Percentiles rank a stretch among this genome's conserved stretches.
phyloP scores from a whole-genome alignment of 2,113 vertebrate genomes.

The Cinclus cinclus region DNA sequence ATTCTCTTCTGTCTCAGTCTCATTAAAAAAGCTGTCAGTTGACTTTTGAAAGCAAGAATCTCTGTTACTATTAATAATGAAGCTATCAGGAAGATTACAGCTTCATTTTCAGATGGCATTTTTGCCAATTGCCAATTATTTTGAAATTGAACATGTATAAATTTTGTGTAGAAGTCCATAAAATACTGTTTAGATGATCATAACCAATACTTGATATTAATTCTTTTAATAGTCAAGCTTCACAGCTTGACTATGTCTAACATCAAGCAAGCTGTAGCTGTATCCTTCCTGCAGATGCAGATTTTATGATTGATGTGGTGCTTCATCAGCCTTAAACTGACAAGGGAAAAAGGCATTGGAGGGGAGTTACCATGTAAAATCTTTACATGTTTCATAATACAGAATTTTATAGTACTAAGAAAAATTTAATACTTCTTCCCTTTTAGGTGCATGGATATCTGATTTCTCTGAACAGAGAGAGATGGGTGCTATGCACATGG shows the following conservation, averaged over 20 bases:
- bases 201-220: not conserved
- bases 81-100: constrained; percentile 13
- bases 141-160: not conserved
- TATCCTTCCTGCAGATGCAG: not conserved
- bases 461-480: not conserved
- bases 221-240: not conserved
- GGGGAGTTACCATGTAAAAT: not conserved
- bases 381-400: not conserved
- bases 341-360: not conserved
- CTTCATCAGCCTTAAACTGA: not conserved
- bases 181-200: not conserved
- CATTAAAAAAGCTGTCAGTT: constrained; percentile 44
- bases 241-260: not conserved
- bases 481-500: not conserved
- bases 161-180: not conserved
- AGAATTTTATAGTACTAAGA: not conserved
- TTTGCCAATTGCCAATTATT: not conserved
- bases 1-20: not conserved
- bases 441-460: not conserved
- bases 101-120: constrained; percentile 30
- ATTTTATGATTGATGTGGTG: not conserved
- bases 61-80: constrained; percentile 2
- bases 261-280: not conserved
- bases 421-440: not conserved
- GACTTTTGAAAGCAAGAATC: not conserved